Conservation (phyloP, 2,113 vertebrate genomes). For the Cebidichthys violaceus region DNA sequence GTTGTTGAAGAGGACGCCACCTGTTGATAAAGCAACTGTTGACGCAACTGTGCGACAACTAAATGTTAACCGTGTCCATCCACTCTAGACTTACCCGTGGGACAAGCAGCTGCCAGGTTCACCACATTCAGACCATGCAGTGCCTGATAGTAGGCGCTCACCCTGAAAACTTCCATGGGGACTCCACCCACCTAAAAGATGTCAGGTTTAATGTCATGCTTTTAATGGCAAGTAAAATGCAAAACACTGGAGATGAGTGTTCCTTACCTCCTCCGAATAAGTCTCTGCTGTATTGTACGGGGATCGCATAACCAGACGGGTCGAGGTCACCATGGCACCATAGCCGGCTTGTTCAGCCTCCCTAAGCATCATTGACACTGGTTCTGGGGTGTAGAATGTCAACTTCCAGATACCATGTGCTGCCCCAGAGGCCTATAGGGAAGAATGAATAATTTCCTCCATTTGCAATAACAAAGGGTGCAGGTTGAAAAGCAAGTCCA, state of each 20-base stretch:
- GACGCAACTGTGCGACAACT: fast-evolving
- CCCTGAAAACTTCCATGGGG: conserved; percentile 83
- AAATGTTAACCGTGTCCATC: neutral
- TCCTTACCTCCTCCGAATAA: conserved; percentile 77
- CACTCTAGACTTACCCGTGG: conserved; percentile 60
- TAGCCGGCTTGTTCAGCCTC: conserved; percentile 79
- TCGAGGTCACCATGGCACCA: conserved; percentile 52
- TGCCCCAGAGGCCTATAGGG: conserved; percentile 28
- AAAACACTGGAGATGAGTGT: fast-evolving
- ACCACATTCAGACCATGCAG: conserved; percentile 62
- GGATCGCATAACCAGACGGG: conserved; percentile 77
- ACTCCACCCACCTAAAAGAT: conserved; percentile 80
- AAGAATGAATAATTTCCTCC: neutral
- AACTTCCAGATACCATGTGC: conserved; percentile 79
- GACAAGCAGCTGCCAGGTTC: conserved; percentile 78
- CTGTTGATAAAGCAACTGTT: conserved; percentile 56
- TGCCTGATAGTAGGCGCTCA: conserved; percentile 81
- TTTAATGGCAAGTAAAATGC: neutral
- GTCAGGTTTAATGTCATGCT: neutral
- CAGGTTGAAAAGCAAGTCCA: neutral
- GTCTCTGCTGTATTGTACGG: conserved; percentile 76
- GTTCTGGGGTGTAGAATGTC: conserved; percentile 78
- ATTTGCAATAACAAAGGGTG: neutral
- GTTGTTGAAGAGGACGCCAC: conserved; percentile 77
- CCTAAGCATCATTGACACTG: too few species aligned